Percentiles rank a stretch among this genome's conserved stretches.
Conservation (phyloP, 2,113 vertebrate species). For the Rissa tridactyla region DNA sequence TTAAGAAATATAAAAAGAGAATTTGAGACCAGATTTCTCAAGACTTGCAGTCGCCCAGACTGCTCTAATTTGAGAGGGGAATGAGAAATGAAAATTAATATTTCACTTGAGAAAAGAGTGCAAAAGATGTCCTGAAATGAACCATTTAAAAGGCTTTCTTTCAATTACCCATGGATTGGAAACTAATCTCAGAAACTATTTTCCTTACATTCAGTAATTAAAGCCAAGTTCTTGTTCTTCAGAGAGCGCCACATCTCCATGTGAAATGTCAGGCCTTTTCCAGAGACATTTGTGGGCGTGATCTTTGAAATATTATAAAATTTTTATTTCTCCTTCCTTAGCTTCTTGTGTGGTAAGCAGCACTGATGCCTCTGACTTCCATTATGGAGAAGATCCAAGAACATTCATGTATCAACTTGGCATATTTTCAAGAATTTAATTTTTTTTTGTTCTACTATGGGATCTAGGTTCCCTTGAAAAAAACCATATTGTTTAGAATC, state of each 20-base stretch:
- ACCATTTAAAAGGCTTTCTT: neutral
- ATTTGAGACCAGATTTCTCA: constrained; percentile 25
- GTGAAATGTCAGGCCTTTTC: constrained; percentile 15
- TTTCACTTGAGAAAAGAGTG: constrained; percentile 30
- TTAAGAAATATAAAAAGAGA: neutral
- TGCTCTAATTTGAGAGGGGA: neutral
- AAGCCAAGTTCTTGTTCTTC: constrained; percentile 5
- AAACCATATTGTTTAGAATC: neutral
- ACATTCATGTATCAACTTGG: constrained; percentile 46
- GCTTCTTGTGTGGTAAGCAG: constrained; percentile 31
- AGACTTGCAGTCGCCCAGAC: neutral
- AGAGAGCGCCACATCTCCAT: neutral
- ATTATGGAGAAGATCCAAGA: constrained; percentile 49
- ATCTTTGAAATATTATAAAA: constrained; percentile 20
- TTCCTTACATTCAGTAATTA: constrained; percentile 21
- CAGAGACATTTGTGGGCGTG: neutral
- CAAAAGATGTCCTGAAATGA: constrained; percentile 37
- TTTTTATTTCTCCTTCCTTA: neutral
- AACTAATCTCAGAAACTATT: neutral
- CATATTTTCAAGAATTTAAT: constrained; percentile 16
- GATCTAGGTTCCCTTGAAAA: neutral
- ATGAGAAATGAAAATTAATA: constrained; percentile 26
- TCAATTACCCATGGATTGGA: neutral
- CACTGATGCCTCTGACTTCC: constrained; percentile 7
- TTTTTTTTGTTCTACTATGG: neutral